These are phyloP conservation scores for Astur gentilis DNA, from an alignment of 2,113 vertebrate species.

Conservation along the genomic window DNA sequence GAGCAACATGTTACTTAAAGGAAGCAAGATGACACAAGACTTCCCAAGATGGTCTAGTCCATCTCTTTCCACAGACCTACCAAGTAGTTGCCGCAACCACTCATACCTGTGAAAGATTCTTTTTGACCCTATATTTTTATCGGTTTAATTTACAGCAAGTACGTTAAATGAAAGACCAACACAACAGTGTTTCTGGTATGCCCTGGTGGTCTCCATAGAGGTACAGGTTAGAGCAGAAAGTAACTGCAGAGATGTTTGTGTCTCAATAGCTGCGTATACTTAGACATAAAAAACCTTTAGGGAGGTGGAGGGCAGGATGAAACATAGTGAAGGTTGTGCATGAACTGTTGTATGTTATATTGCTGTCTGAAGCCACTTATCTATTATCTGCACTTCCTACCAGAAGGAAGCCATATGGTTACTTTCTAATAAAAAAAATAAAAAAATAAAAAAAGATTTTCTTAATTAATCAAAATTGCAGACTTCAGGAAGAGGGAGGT, in stretches of 20 bases:
- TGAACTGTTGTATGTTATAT: neutral
- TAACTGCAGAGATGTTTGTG: neutral
- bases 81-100: neutral
- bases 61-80: neutral
- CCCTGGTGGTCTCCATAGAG: neutral
- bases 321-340: neutral
- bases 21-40: neutral
- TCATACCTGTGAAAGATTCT: neutral
- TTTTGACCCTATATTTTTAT: neutral
- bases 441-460: neutral
- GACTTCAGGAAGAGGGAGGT: neutral
- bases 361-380: neutral
- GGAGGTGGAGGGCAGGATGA: neutral
- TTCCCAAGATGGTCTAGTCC: neutral
- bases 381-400: neutral
- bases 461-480: neutral
- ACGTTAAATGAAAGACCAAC: neutral
- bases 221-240: neutral
- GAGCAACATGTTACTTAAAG: neutral
- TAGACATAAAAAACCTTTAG: neutral
- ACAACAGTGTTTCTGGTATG: neutral
- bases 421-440: neutral
- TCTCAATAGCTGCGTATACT: accelerated
- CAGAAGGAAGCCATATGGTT: neutral
- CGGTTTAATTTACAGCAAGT: neutral